Base-by-base conservation (phyloP, 1,140 invertebrate species). In the Cydia strobilella region DNA sequence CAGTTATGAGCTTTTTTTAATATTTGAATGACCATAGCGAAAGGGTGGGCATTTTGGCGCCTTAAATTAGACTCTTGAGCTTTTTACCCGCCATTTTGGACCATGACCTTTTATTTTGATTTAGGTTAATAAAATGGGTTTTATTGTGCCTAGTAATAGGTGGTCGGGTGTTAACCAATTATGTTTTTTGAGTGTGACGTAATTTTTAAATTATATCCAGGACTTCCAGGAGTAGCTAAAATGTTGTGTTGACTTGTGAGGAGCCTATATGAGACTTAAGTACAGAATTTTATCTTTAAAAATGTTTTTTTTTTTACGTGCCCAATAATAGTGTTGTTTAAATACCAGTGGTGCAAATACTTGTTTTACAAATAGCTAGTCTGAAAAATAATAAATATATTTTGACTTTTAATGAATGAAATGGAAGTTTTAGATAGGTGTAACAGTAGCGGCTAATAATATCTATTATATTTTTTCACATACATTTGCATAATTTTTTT, bases 31-130 rank as follows among this genome's bases (percentile, higher is more conserved):
- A 84, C 83, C 87, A 83, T 90, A 84, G 80, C 87, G 83, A 89
- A 88, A 89, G 84, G 82, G 82, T 86, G 87, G 79, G 78, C 77
- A 80, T 83, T 87, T 85, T 87, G 84, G 86, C 84, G 84, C 86
- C 82, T 77, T 75, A 84, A 84, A 83, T 85, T 76, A 75, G 74
- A 63, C 63, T 42, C 74, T 59, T 75, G 62, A 65, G 42, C 18
- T 66, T 74, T 85, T 82, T 79, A 79, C 20, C 72, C 13, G 45
- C 65, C 74, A 76, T 84, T 85, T 81, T 78, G 74, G 73, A 62
- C 75, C 80, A 79, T 84, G 76, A 76, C 78, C 77, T 78, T 81
- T 82, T 82, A 85, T 80, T 85, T 76, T 84, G 80, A 83, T 83
- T 83, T 82, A 83, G 76, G 74, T 79, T 77, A 81, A 79, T 79